A percentile compares a stretch with the other conserved stretches of the same genome.
phyloP scores from a whole-genome alignment of 2,888 invertebrate genomes.

The Thera obeliscata region DNA sequence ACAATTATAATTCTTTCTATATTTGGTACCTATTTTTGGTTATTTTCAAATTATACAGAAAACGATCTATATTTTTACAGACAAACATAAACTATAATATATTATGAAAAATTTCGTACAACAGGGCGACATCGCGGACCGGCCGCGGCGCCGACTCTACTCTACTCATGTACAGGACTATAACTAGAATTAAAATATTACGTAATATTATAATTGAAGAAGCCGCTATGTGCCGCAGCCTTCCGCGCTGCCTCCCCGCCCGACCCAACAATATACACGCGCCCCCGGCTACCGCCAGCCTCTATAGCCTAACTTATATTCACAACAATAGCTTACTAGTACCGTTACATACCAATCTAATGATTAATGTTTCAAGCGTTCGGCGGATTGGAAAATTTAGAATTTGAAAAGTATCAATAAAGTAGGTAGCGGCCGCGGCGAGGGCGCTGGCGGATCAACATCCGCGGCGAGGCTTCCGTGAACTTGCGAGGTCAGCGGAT shows the following conservation, averaged over 20 bases:
- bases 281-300: slow-evolving; percentile 43
- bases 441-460: slow-evolving; percentile 41
- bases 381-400: slow-evolving; percentile 70
- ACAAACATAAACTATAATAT: slow-evolving; percentile 82
- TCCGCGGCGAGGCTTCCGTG: slow-evolving; percentile 24
- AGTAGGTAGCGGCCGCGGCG: slow-evolving; percentile 50
- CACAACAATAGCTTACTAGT: slow-evolving; percentile 77
- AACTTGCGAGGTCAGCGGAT: slow-evolving; percentile 23
- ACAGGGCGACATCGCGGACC: slow-evolving; percentile 67
- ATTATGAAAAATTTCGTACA: slow-evolving; percentile 81
- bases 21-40: slow-evolving; percentile 85
- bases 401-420: slow-evolving; percentile 65
- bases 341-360: slow-evolving; percentile 75
- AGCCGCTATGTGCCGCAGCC: slow-evolving; percentile 45
- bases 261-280: slow-evolving; percentile 26
- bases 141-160: slow-evolving; percentile 54
- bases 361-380: slow-evolving; percentile 75
- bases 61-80: slow-evolving; percentile 78
- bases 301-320: slow-evolving; percentile 59
- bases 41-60: slow-evolving; percentile 80
- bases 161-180: slow-evolving; percentile 56
- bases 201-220: slow-evolving; percentile 54
- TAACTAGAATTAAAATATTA: slow-evolving; percentile 53
- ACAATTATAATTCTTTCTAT: slow-evolving; percentile 81
- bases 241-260: slow-evolving; percentile 38